A percentile compares a stretch with the other conserved stretches of the same genome.
Conservation (phyloP, 2,113 vertebrate genomes). For the Cochlearius cochlearius region DNA sequence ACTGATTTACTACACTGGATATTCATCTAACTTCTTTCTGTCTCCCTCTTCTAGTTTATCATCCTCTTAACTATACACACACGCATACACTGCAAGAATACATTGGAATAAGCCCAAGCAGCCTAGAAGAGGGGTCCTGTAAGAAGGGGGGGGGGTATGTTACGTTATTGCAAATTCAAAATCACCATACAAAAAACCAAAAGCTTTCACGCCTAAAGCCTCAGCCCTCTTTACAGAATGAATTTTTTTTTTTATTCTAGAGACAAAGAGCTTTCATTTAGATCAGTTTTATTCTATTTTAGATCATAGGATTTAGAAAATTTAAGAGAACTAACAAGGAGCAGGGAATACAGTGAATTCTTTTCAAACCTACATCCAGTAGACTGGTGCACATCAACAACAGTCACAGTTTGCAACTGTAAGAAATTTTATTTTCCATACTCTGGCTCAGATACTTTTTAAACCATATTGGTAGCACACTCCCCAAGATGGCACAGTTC, state of each 20-base stretch:
- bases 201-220: not conserved
- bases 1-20: not conserved
- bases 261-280: not conserved
- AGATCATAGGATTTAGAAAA: not conserved
- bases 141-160: not conserved
- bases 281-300: not conserved
- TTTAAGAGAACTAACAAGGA: not conserved
- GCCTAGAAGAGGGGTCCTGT: not conserved
- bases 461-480: not conserved
- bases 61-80: not conserved
- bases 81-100: not conserved
- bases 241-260: not conserved
- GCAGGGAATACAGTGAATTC: not conserved
- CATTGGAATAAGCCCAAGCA: not conserved
- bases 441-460: not conserved
- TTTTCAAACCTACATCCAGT: not conserved
- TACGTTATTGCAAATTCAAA: not conserved
- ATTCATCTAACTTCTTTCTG: not conserved
- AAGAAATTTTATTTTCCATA: not conserved
- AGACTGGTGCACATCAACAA: not conserved
- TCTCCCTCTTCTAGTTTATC: not conserved
- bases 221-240: not conserved
- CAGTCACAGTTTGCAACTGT: not conserved
- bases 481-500: not conserved
- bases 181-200: not conserved